Evolutionary conservation across 2,113 vertebrate genomes (phyloP).

Genomic region (Panthera uncia): DNA sequence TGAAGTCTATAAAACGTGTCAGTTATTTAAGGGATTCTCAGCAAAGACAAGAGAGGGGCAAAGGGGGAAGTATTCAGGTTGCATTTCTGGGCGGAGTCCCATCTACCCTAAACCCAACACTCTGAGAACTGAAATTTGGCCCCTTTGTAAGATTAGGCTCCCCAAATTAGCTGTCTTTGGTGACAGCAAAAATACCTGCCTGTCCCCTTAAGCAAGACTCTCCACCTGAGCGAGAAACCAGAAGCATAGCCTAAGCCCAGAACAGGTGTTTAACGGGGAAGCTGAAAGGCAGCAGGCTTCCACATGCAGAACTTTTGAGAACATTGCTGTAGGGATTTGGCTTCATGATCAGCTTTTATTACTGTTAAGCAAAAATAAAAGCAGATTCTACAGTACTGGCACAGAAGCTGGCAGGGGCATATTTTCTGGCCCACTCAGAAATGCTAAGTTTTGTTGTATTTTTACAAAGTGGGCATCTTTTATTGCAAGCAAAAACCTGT

Average conservation of each 20-base stretch:
- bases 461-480: slow-evolving; percentile 37
- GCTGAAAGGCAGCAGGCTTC: slow-evolving; percentile 71
- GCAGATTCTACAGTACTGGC: not conserved
- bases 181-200: slow-evolving; percentile 77
- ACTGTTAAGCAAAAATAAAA: slow-evolving; percentile 64
- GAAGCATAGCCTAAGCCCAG: slow-evolving; percentile 56
- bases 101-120: slow-evolving; percentile 79
- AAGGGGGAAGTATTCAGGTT: slow-evolving; percentile 75
- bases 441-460: slow-evolving; percentile 43
- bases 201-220: slow-evolving; percentile 77
- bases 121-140: slow-evolving; percentile 87
- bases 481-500: not conserved
- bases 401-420: slow-evolving; percentile 18
- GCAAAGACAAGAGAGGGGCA: slow-evolving; percentile 63
- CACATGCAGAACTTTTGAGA: slow-evolving; percentile 20
- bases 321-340: slow-evolving; percentile 68
- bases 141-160: slow-evolving; percentile 78
- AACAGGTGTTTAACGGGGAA: slow-evolving; percentile 80
- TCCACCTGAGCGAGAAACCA: slow-evolving; percentile 66
- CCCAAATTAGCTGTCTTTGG: slow-evolving; percentile 78
- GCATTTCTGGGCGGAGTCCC: slow-evolving; percentile 79
- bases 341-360: slow-evolving; percentile 65
- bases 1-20: slow-evolving; percentile 76
- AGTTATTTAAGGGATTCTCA: slow-evolving; percentile 78
- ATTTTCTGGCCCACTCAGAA: not conserved